These are phyloP conservation scores for Macaca mulatta DNA, from an alignment of 2,113 vertebrate species.

Conservation along the genomic window DNA sequence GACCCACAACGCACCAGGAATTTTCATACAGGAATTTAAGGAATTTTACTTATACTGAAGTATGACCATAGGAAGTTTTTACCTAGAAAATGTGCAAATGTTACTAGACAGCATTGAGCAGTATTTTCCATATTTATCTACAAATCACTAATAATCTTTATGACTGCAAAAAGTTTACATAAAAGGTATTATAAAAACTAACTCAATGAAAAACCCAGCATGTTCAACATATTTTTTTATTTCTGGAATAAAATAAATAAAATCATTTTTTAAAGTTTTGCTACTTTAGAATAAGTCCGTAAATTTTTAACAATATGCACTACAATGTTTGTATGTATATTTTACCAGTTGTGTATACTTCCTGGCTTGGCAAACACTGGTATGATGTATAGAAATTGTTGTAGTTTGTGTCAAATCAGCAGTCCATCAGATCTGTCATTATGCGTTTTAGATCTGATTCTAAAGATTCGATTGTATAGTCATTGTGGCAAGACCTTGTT, in stretches of 20 bases:
- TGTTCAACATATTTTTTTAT: slow-evolving; percentile 15
- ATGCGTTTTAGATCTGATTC: neutral
- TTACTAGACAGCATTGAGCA: neutral
- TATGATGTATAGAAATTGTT: neutral
- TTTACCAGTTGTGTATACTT: neutral
- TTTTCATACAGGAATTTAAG: neutral
- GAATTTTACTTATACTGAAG: neutral
- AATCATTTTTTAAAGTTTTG: neutral
- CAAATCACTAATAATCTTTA: slow-evolving; percentile 26
- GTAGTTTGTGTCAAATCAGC: neutral
- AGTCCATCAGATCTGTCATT: neutral
- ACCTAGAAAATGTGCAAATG: slow-evolving; percentile 13
- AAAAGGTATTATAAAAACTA: slow-evolving; percentile 34
- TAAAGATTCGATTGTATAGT: neutral
- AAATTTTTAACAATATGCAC: neutral
- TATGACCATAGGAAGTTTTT: neutral
- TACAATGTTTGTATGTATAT: neutral
- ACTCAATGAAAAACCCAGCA: slow-evolving; percentile 13
- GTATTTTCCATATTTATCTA: neutral
- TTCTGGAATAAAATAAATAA: slow-evolving; percentile 19
- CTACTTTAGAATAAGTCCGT: neutral
- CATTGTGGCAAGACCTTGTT: neutral
- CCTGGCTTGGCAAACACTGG: neutral
- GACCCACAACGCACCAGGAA: neutral
- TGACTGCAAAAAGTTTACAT: neutral